phyloP scores from a whole-genome alignment of 2,797 vertebrate genomes.

The Hydrolagus colliei region DNA sequence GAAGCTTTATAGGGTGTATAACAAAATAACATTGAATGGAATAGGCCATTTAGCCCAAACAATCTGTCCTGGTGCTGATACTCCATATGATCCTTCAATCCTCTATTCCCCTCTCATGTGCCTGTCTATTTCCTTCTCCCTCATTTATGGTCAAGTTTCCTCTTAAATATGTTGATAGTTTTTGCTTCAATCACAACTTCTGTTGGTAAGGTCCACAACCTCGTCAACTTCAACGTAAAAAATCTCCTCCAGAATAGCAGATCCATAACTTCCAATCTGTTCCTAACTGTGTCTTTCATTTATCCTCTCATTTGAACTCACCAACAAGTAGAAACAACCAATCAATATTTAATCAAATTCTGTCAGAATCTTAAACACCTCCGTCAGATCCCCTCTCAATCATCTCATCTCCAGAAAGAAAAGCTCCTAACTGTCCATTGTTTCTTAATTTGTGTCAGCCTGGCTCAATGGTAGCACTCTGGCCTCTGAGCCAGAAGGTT shows the following conservation, averaged over 20 bases:
- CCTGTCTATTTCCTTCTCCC: background rate
- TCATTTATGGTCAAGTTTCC: background rate
- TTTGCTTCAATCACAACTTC: background rate
- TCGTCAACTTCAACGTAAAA: background rate
- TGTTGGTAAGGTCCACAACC: background rate
- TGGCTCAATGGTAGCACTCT: no score
- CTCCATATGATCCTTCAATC: background rate
- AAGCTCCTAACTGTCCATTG: background rate
- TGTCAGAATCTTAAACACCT: background rate
- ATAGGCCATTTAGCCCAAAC: background rate
- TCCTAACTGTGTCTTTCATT: background rate
- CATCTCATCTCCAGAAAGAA: background rate
- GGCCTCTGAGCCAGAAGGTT: no score
- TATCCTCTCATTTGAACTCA: background rate
- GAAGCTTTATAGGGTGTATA: no score
- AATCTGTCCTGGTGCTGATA: background rate
- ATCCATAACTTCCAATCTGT: background rate
- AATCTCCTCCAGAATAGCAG: background rate
- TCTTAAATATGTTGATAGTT: background rate
- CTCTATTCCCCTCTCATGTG: background rate
- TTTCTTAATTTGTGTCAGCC: background rate
- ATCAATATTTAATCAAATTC: background rate
- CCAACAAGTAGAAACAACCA: background rate
- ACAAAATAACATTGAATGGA: no score
- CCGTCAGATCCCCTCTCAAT: background rate